Evolutionary conservation across 2,113 vertebrate species (phyloP).

Genomic region (Microcebus lehilahytsara): DNA sequence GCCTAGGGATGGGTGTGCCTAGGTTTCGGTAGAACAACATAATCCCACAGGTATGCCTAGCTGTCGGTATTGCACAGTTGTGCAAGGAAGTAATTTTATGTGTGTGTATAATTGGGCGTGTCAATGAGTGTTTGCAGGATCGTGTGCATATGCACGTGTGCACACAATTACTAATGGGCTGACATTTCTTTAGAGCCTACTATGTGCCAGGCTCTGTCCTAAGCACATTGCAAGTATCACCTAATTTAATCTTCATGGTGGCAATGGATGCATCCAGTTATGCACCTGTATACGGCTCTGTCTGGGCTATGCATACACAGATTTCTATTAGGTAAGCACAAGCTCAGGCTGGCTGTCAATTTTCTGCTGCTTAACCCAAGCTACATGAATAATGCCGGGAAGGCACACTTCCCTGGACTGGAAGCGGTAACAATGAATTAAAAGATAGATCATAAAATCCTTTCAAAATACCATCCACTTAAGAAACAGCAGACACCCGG

Average conservation of each 20-base stretch:
- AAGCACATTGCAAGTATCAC: neutral
- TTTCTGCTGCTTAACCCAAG: slow-evolving; percentile 62
- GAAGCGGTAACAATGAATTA: slow-evolving; percentile 69
- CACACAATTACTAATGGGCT: neutral
- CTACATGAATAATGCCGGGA: neutral
- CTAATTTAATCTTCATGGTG: neutral
- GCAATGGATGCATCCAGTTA: neutral
- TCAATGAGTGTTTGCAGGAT: neutral
- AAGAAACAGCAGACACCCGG: slow-evolving; percentile 52
- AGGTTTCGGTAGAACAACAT: neutral
- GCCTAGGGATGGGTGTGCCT: neutral
- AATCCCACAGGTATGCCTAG: neutral
- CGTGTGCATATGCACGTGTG: fast-evolving
- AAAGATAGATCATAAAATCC: slow-evolving; percentile 70
- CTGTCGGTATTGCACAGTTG: neutral
- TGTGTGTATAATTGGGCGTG: too few relatives aligned
- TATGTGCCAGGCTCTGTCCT: neutral
- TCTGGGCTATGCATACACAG: neutral
- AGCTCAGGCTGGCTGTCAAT: slow-evolving; percentile 54
- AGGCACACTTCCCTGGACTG: slow-evolving; percentile 58
- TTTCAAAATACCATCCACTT: slow-evolving; percentile 70
- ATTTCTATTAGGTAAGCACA: slow-evolving; percentile 13
- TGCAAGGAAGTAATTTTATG: neutral
- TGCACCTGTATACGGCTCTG: neutral
- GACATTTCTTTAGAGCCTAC: neutral